Base-by-base conservation (phyloP, 2,113 vertebrate genomes). In the Muntiacus muntjak region DNA sequence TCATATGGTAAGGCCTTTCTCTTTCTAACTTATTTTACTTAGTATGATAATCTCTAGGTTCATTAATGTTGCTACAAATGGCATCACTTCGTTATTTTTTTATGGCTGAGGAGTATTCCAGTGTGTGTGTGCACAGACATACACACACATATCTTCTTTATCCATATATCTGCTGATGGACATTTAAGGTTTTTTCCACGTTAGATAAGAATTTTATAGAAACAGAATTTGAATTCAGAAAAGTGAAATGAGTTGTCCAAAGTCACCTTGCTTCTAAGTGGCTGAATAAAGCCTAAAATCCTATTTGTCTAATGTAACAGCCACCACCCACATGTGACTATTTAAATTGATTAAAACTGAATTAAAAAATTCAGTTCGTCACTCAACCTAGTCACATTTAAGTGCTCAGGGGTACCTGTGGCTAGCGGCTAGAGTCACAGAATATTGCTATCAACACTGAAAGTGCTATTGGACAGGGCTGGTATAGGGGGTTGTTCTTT, bases 171-270 rank as follows among this genome's bases (percentile, higher is more conserved):
- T 45, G 74, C 16, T 9, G 13, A 78, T 45, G 74, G 74, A 28
- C 43, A 81, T n/a, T 52, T 81, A 81, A 74, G 30, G 78, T 52
- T 81, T 50, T 81, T 81, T 81, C 47, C 78, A 52, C 13, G 47
- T 52, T 81, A 81, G 17, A 33, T 52, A 52, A n/a, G 78, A 81
- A 81, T 52, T 58, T 95, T 83, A 83, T 74, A 76, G 85, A 79
- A 86, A 25, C 25, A 33, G 62, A 78, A 96, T 45, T 14, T 93
- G 87, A 97, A 57, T 88, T 84, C 91, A 94, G 57, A 60, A 93
- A 82, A 84, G 43, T 67, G 58, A 58, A 86, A 1, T 76, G 71
- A 90, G 19, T 62, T 95, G 52, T 47, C 58, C 60, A 50, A 89
- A 74, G 81, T 87, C 33, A 60, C 11, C 26, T 50, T 79, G 58